Conservation (phyloP, 2,113 vertebrate genomes). For the Macroglossus sobrinus region DNA sequence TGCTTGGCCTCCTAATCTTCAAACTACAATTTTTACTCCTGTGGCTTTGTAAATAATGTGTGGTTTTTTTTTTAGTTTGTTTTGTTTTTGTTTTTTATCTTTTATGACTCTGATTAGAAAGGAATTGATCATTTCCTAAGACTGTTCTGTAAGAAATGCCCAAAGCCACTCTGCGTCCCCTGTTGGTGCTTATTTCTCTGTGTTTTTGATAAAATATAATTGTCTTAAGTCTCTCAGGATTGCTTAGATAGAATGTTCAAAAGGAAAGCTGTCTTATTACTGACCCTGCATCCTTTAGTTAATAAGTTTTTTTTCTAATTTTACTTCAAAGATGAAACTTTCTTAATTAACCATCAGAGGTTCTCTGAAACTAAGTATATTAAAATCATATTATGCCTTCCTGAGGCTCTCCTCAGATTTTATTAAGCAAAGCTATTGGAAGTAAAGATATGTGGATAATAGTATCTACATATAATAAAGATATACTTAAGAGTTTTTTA, state of each 20-base stretch:
- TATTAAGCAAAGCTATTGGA: conserved; percentile 78
- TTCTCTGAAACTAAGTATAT: conserved; percentile 79
- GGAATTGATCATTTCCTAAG: conserved; percentile 78
- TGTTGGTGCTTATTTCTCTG: conserved; percentile 73
- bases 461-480: conserved; percentile 74
- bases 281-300: conserved; percentile 78
- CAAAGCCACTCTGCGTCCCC: conserved; percentile 57
- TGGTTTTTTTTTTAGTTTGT: too few relatives aligned
- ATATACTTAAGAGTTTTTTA: conserved; percentile 55
- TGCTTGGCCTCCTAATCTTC: conserved; percentile 24
- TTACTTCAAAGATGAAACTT: conserved; percentile 82
- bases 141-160: conserved; percentile 78
- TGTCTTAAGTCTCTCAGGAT: conserved; percentile 79
- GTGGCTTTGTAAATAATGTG: conserved; percentile 72
- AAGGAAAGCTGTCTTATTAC: conserved; percentile 79
- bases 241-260: conserved; percentile 78
- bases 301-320: conserved; percentile 76
- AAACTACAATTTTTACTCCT: conserved; percentile 33
- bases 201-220: conserved; percentile 82
- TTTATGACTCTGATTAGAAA: conserved; percentile 70
- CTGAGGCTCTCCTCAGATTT: conserved; percentile 75
- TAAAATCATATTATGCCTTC: conserved; percentile 77
- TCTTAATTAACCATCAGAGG: conserved; percentile 84
- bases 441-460: conserved; percentile 71
- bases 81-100: conserved; percentile 25